phyloP scores from a whole-genome alignment of 2,797 vertebrate genomes.

The Taeniopygia guttata region DNA sequence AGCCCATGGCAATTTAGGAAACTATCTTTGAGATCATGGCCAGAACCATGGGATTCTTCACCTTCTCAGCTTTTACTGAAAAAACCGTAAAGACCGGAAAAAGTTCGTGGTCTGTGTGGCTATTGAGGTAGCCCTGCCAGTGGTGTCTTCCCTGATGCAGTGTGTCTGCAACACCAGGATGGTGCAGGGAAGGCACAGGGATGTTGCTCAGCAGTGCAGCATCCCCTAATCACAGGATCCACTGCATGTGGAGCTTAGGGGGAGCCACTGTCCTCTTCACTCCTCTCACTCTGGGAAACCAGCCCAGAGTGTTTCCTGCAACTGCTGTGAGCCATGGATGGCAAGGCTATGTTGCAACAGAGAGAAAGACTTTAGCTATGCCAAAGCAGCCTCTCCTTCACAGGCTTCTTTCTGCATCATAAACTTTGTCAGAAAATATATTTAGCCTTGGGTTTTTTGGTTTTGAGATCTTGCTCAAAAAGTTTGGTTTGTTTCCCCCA shows the following conservation, averaged over 20 bases:
- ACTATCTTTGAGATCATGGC: not conserved
- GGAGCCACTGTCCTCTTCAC: not conserved
- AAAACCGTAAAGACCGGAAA: not conserved
- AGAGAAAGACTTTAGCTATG: not conserved
- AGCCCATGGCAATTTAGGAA: not conserved
- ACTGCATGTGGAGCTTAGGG: not conserved
- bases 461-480: not conserved
- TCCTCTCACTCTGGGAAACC: not conserved
- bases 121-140: not conserved
- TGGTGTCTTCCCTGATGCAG: not conserved
- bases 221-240: not conserved
- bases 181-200: not conserved
- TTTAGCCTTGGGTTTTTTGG: not conserved
- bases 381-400: not conserved
- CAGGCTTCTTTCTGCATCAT: accelerated
- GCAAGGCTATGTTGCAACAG: not conserved
- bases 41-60: not conserved
- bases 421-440: not conserved
- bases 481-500: not conserved
- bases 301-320: not conserved
- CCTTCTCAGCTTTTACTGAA: not conserved
- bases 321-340: not conserved
- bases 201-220: not conserved
- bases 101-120: not conserved
- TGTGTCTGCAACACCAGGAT: accelerated